Evolutionary conservation across 2,888 invertebrate genomes (phyloP).

Genomic region (Erebia palarica): DNA sequence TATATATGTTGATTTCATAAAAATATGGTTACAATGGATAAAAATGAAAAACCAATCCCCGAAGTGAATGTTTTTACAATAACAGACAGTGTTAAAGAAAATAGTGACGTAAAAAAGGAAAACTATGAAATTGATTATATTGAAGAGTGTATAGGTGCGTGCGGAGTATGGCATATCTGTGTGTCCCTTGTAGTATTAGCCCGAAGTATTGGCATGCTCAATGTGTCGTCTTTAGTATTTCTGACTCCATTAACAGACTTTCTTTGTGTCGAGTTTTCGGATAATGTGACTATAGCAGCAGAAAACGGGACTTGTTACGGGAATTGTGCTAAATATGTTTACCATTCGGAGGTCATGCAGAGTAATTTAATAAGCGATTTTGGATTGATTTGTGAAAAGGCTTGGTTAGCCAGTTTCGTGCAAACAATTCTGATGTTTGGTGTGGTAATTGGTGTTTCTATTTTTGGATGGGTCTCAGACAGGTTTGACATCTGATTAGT

Average conservation of each 20-base stretch:
- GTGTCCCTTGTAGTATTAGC: constrained; percentile 43
- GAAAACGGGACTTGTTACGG: constrained; percentile 56
- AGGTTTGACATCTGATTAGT: constrained; percentile 45
- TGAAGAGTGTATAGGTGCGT: constrained; percentile 55
- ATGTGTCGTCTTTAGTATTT: constrained; percentile 53
- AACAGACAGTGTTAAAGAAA: neutral
- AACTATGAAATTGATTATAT: constrained; percentile 55
- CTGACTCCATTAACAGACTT: constrained; percentile 56
- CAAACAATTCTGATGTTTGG: constrained; percentile 61
- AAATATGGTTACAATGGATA: constrained; percentile 15
- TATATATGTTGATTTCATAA: neutral
- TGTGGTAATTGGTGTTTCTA: constrained; percentile 51
- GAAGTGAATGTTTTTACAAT: constrained; percentile 9
- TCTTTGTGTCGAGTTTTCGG: constrained; percentile 48
- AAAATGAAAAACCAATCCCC: neutral
- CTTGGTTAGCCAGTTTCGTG: constrained; percentile 58
- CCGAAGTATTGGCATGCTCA: constrained; percentile 53
- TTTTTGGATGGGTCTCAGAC: constrained; percentile 64
- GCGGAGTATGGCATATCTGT: constrained; percentile 56
- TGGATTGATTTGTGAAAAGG: constrained; percentile 54
- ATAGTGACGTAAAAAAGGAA: constrained; percentile 25
- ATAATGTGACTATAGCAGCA: constrained; percentile 43
- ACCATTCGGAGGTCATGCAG: constrained; percentile 48
- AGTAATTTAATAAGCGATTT: constrained; percentile 54
- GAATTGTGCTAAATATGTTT: constrained; percentile 53